phyloP scores from a whole-genome alignment of 2,797 vertebrate species.

The Falco berigora region DNA sequence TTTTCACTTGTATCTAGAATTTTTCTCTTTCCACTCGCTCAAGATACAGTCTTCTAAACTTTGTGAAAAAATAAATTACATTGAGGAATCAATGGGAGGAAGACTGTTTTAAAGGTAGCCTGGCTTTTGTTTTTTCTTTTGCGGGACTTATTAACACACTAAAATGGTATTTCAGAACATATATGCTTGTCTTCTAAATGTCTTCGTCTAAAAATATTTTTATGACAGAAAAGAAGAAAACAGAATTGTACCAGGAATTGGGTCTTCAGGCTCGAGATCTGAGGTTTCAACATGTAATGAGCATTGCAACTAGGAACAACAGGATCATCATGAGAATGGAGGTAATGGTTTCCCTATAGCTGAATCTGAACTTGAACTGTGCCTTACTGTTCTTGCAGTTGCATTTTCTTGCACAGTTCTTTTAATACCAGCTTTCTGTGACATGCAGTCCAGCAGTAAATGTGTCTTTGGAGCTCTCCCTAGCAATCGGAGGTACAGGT shows the following conservation, averaged over 20 bases:
- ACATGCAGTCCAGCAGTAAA: background rate
- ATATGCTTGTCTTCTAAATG: background rate
- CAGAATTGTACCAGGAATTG: slow-evolving; percentile 91
- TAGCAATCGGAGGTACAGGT: background rate
- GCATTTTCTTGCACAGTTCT: background rate
- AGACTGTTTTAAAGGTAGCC: background rate
- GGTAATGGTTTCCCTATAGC: slow-evolving; percentile 65
- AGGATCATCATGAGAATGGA: slow-evolving; percentile 94
- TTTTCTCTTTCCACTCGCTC: background rate
- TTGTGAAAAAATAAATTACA: background rate
- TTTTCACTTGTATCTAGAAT: background rate
- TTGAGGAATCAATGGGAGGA: background rate
- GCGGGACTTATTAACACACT: background rate
- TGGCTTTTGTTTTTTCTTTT: background rate
- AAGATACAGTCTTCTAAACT: background rate
- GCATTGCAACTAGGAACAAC: slow-evolving; percentile 89
- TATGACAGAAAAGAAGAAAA: slow-evolving; percentile 90
- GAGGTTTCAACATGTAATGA: slow-evolving; percentile 91
- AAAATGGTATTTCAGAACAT: background rate
- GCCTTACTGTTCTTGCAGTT: background rate
- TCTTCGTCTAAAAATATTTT: background rate
- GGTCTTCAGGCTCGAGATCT: slow-evolving; percentile 93
- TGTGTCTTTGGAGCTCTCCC: background rate
- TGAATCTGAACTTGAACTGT: background rate
- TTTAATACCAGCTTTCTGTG: background rate